Evolutionary conservation across 2,888 invertebrate genomes (phyloP).

Genomic region (Microctonus aethiopoides): DNA sequence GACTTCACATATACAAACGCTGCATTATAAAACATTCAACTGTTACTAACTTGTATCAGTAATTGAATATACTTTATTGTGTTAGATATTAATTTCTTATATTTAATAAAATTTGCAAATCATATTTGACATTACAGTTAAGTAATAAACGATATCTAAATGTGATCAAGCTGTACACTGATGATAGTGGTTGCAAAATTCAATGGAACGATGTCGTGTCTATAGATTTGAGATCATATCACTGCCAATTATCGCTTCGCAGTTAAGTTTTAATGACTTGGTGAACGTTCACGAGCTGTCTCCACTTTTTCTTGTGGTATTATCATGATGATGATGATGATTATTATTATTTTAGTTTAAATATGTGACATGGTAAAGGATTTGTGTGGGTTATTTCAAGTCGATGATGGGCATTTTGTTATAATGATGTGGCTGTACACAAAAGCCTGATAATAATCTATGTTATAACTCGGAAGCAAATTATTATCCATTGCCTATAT

Average conservation of each 20-base stretch:
- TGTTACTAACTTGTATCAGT: neutral
- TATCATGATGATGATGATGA: conserved; percentile 17
- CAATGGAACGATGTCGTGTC: conserved; percentile 41
- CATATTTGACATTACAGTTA: neutral
- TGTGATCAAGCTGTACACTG: neutral
- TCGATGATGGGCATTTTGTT: conserved; percentile 20
- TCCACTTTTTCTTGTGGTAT: conserved; percentile 32
- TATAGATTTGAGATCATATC: conserved; percentile 48
- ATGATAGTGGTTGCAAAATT: neutral
- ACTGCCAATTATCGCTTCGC: conserved; percentile 47
- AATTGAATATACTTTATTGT: conserved; percentile 1
- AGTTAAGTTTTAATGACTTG: conserved; percentile 44
- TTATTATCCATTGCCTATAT: conserved; percentile 20
- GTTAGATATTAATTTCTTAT: neutral
- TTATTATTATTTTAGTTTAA: neutral
- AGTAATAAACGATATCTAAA: neutral
- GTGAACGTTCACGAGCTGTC: conserved; percentile 38
- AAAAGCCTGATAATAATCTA: conserved; percentile 26
- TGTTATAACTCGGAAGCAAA: conserved; percentile 29
- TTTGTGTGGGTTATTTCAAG: conserved; percentile 19
- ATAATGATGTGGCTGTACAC: conserved; percentile 26
- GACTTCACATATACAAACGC: conserved; percentile 13
- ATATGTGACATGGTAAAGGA: conserved; percentile 3
- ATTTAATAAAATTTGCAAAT: conserved; percentile 3
- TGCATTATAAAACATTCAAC: neutral